Conservation (phyloP, 2,888 invertebrate species). For the Sisyra nigra region DNA sequence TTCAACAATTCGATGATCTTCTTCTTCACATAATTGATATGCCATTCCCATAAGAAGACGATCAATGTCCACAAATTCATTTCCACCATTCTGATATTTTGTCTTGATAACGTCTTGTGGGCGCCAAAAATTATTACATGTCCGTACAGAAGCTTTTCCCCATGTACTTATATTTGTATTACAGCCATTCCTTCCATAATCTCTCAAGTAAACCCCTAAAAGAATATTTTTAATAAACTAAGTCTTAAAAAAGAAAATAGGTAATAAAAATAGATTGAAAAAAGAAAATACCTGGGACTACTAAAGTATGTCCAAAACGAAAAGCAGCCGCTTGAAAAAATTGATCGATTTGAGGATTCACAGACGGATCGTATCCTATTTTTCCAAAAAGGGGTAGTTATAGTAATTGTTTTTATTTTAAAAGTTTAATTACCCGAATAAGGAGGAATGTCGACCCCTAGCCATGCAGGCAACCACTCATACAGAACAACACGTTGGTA, state of each 20-base stretch:
- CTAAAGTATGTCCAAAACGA: constrained; percentile 40
- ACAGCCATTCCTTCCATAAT: constrained; percentile 26
- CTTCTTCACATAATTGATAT: constrained; percentile 33
- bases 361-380: constrained; percentile 31
- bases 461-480: constrained; percentile 32
- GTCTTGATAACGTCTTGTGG: constrained; percentile 22
- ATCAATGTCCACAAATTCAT: constrained; percentile 27
- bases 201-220: constrained; percentile 28
- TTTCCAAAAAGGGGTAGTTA: constrained; percentile 8
- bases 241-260: neutral
- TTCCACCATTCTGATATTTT: constrained; percentile 15
- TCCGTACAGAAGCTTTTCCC: constrained; percentile 22
- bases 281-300: constrained; percentile 27
- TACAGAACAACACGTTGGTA: constrained; percentile 32
- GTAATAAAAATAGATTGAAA: neutral
- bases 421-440: neutral
- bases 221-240: too few species aligned
- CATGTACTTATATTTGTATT: constrained; percentile 15
- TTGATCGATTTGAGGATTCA: constrained; percentile 41
- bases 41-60: constrained; percentile 37
- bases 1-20: constrained; percentile 37
- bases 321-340: constrained; percentile 44
- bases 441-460: constrained; percentile 17
- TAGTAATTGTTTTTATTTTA: neutral
- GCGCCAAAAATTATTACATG: constrained; percentile 37